Percentiles rank a stretch among this genome's conserved stretches.
phyloP scores from a whole-genome alignment of 2,113 vertebrate species.

The Leptocoma aspasia region DNA sequence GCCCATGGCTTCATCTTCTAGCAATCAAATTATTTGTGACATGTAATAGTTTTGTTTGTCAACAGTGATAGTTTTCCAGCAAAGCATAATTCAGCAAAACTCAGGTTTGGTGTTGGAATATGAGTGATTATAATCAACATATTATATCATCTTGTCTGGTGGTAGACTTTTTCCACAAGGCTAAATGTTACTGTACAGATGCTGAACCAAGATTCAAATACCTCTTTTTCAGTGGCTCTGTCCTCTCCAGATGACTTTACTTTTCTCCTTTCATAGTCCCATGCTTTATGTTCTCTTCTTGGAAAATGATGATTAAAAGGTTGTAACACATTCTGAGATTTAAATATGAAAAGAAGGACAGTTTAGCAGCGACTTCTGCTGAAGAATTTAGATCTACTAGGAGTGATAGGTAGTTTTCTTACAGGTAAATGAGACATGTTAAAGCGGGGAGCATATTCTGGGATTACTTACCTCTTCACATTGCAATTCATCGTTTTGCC shows the following conservation, averaged over 20 bases:
- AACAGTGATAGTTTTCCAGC: neutral
- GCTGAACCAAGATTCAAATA: neutral
- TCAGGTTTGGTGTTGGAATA: neutral
- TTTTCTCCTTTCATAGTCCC: neutral
- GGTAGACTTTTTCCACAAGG: neutral
- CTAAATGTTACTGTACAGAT: neutral
- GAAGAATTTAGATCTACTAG: neutral
- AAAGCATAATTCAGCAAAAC: neutral
- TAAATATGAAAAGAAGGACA: neutral
- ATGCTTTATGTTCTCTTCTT: neutral
- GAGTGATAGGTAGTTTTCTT: neutral
- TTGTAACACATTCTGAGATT: neutral
- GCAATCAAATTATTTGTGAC: neutral
- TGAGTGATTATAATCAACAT: neutral
- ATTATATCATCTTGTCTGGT: neutral
- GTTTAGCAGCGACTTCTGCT: neutral
- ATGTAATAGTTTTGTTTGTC: neutral
- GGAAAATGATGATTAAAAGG: neutral
- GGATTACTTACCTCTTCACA: neutral
- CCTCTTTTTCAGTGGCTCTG: neutral
- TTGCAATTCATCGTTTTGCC: neutral
- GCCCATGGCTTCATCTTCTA: neutral
- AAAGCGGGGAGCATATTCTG: neutral
- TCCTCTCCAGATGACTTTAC: neutral
- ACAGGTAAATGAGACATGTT: neutral